Conservation (phyloP, 2,888 invertebrate species). For the Salticus scenicus region DNA sequence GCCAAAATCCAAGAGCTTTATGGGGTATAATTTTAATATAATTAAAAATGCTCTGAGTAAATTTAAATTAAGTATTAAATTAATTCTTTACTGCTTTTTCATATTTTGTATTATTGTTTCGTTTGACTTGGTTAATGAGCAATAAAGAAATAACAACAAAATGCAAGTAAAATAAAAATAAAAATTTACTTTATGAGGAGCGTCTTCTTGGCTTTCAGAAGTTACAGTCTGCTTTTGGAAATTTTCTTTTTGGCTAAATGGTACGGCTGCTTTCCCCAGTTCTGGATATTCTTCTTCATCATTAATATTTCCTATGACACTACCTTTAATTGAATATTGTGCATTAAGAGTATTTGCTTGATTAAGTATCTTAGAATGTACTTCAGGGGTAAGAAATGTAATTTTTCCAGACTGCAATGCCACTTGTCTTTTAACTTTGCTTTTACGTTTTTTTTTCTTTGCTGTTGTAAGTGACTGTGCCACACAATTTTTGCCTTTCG, state of each 20-base stretch:
- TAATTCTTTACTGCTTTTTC: too few relatives aligned
- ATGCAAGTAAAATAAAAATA: too few relatives aligned
- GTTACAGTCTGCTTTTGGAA: neutral
- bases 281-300: slow-evolving; percentile 58
- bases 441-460: slow-evolving; percentile 48
- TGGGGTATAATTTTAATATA: too few relatives aligned
- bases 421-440: slow-evolving; percentile 39
- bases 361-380: slow-evolving; percentile 37
- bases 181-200: slow-evolving; percentile 21
- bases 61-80: too few relatives aligned
- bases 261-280: slow-evolving; percentile 16
- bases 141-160: too few relatives aligned
- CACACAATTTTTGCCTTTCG: too few relatives aligned
- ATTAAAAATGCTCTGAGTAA: too few relatives aligned
- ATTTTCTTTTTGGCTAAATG: slow-evolving; percentile 24
- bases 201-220: too few relatives aligned
- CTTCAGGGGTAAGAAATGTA: slow-evolving; percentile 40
- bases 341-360: slow-evolving; percentile 1
- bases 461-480: neutral
- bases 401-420: slow-evolving; percentile 39
- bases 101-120: too few relatives aligned
- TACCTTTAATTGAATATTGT: neutral
- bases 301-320: slow-evolving; percentile 31
- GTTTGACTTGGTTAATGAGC: too few relatives aligned
- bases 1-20: too few relatives aligned